Conservation (phyloP, 2,888 invertebrate genomes). For the Macaria liturata region DNA sequence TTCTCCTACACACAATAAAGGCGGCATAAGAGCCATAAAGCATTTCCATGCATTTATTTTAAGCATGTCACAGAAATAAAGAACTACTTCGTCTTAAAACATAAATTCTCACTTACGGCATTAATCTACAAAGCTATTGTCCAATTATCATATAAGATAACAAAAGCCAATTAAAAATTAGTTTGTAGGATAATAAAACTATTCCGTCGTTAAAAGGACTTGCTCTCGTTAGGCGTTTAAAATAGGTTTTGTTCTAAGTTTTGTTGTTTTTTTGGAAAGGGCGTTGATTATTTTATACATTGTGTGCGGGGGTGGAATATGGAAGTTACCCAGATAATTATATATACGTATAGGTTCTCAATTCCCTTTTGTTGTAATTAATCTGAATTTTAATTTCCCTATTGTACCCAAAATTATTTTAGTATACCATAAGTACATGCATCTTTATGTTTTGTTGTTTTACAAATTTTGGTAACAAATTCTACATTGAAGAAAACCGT, state of each 20-base stretch:
- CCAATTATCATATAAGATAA: slow-evolving; percentile 62
- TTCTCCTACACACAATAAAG: no score
- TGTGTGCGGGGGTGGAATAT: neutral
- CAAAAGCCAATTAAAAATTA: slow-evolving; percentile 68
- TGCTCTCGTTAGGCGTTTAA: slow-evolving; percentile 39
- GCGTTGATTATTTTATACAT: slow-evolving; percentile 6
- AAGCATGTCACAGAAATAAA: slow-evolving; percentile 31
- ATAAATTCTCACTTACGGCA: slow-evolving; percentile 72
- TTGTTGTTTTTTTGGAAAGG: slow-evolving; percentile 6
- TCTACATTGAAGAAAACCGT: no score
- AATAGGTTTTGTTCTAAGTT: slow-evolving; percentile 22
- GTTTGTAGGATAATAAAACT: slow-evolving; percentile 50
- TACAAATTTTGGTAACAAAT: no score
- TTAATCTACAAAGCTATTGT: slow-evolving; percentile 61
- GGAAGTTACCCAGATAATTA: no score
- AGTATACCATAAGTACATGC: no score
- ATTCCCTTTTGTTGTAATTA: no score
- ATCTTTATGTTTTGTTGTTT: no score
- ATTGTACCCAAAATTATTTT: no score
- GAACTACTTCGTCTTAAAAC: slow-evolving; percentile 46
- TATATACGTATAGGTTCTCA: no score
- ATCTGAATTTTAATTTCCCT: no score
- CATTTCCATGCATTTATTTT: slow-evolving; percentile 31
- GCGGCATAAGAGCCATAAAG: slow-evolving; percentile 6
- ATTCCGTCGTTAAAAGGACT: slow-evolving; percentile 43